phyloP scores from a whole-genome alignment of 1,140 invertebrate genomes.

The Physella acuta region DNA sequence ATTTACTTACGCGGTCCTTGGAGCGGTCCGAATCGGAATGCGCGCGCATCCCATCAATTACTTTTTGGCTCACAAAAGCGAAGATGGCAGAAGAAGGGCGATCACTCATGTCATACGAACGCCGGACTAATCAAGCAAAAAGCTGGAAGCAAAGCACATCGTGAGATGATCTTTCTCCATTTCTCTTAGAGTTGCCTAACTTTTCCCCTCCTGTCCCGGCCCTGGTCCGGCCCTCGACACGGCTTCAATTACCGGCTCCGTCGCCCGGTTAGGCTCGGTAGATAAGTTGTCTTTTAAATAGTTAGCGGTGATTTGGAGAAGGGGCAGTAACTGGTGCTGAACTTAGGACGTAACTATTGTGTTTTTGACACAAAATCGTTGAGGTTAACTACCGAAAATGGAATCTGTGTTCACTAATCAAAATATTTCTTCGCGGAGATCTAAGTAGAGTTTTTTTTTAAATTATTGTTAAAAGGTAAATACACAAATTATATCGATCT shows the following conservation, averaged over 20 bases:
- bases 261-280: not conserved
- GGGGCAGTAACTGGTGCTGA: too few relatives aligned
- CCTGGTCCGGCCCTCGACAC: not conserved
- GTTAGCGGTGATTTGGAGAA: not conserved
- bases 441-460: too few relatives aligned
- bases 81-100: slow-evolving; percentile 13
- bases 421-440: too few relatives aligned
- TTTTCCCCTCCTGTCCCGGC: not conserved
- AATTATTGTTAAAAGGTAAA: too few relatives aligned
- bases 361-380: too few relatives aligned
- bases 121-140: slow-evolving; percentile 22
- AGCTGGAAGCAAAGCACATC: slow-evolving; percentile 7
- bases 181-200: slow-evolving; percentile 6
- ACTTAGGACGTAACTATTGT: too few relatives aligned
- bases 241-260: not conserved
- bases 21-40: not conserved
- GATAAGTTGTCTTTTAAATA: slow-evolving; percentile 2
- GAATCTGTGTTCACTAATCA: too few relatives aligned
- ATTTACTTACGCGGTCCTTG: slow-evolving; percentile 13
- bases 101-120: slow-evolving; percentile 16
- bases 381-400: too few relatives aligned
- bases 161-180: slow-evolving; percentile 14
- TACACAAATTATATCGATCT: too few relatives aligned
- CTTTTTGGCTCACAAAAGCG: slow-evolving; percentile 19
- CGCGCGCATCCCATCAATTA: slow-evolving; percentile 17